These are phyloP conservation scores for Microtus californicus DNA, from an alignment of 2,797 vertebrate genomes.

Conservation along the genomic window DNA sequence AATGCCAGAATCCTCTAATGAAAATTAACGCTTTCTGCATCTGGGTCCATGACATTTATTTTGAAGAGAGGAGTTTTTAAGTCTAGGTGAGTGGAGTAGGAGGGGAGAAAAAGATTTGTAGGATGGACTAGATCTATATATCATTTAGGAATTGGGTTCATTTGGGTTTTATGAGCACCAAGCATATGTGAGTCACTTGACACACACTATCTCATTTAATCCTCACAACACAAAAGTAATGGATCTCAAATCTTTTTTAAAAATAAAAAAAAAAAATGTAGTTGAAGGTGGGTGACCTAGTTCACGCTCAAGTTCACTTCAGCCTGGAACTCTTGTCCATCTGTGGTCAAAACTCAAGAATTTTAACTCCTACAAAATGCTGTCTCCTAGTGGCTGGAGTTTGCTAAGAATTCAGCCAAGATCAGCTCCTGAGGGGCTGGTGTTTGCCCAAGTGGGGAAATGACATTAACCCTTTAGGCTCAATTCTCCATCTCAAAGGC, in stretches of 20 bases:
- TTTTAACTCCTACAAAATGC: constrained; percentile 74
- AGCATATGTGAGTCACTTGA: not conserved
- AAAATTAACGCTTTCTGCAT: constrained; percentile 45
- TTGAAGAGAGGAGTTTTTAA: constrained; percentile 33
- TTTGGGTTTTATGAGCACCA: constrained; percentile 30
- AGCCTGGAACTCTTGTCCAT: constrained; percentile 56
- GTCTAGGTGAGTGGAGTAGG: not conserved
- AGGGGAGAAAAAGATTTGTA: not conserved
- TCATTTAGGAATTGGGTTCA: not conserved
- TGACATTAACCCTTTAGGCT: not conserved
- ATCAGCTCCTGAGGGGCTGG: not conserved
- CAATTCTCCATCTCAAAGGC: constrained; percentile 9
- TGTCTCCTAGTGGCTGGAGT: constrained; percentile 78
- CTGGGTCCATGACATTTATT: not conserved
- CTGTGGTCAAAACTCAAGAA: not conserved
- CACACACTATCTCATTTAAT: constrained; percentile 65
- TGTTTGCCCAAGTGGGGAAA: not conserved
- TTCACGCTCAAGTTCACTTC: not conserved
- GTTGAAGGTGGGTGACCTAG: not conserved
- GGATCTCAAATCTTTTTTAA: not conserved
- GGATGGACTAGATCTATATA: not conserved
- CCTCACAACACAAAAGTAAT: constrained; percentile 7
- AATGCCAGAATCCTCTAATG: constrained; percentile 38
- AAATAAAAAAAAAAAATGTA: constrained; percentile 10
- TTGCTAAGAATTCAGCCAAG: not conserved